phyloP scores from a whole-genome alignment of 2,888 invertebrate genomes.

The Diarsia rubi region DNA sequence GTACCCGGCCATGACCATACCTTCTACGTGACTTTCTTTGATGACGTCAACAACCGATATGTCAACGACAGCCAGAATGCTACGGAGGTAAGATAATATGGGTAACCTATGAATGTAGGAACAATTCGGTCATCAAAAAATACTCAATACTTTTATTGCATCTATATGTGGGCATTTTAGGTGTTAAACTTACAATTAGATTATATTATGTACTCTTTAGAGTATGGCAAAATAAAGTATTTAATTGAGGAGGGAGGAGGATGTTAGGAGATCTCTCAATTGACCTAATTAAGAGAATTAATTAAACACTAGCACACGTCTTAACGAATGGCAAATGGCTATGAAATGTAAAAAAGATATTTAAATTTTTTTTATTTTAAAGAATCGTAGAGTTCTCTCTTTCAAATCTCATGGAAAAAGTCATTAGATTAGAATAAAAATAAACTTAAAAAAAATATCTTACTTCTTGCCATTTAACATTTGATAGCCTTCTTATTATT shows the following conservation, averaged over 20 bases:
- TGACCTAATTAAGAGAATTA: neutral
- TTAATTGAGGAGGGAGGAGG: too few relatives aligned
- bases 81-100: conserved; percentile 77
- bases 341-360: neutral
- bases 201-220: too few relatives aligned
- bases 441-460: too few relatives aligned
- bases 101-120: too few relatives aligned
- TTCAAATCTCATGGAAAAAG: neutral
- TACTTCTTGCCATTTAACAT: too few relatives aligned
- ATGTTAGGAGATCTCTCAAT: too few relatives aligned
- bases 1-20: conserved; percentile 71
- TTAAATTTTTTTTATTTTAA: neutral
- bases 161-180: too few relatives aligned
- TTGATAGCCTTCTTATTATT: too few relatives aligned
- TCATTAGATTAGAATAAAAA: too few relatives aligned
- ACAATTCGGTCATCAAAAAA: neutral
- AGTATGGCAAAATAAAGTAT: too few relatives aligned
- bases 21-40: conserved; percentile 79
- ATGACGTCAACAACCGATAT: conserved; percentile 75
- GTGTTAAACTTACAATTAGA: too few relatives aligned
- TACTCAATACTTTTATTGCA: too few relatives aligned
- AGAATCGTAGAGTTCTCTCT: neutral
- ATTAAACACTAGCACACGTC: neutral
- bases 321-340: neutral
- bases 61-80: conserved; percentile 75